Evolutionary conservation across 2,113 vertebrate genomes (phyloP), one percentile per base, ranked within the genome.

Genomic region (Sebastes fasciatus): DNA sequence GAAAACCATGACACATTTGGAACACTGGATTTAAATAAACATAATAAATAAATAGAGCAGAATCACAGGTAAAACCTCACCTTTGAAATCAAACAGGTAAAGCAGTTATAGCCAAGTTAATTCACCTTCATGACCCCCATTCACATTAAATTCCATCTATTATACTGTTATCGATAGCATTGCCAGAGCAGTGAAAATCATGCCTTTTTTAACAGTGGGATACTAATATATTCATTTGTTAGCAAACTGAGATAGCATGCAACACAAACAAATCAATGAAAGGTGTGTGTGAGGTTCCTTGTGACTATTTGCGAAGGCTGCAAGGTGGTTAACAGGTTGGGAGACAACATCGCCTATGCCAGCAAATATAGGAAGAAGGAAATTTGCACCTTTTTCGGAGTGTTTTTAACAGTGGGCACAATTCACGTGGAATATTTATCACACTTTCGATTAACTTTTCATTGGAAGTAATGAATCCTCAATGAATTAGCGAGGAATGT

Each of bases 341-440:
- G 46, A 69, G 19, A 57, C n/a, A 85, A 64, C 51, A 63, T 77
- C 13, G 40, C 54, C 46, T 55, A 12, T 67, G 54, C 46, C 60
- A 40, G 48, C 10, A 67, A 71, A 64, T 65, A 34, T 51, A 75
- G 63, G 43, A 79, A 49, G 26, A 13, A 51, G 17, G 62, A 64
- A 65, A 45, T 78, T 84, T 78, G 55, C 85, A 85, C 81, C 79
- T 77, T 81, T 85, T 83, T 68, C 6, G 0, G n/a, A 60, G 84
- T 77, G 67, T 83, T 76, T 79, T 88, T 83, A 83, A 87, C 65
- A 68, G 68, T 74, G 58, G 57, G 72, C 48, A 49, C 64, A 70
- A 54, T 68, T 80, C 72, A 60, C 58, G 77, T 88, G 69, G 87
- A 85, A 90, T 91, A 92, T 92, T 92, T 89, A 87, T 89, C 79